A percentile compares a stretch with the other conserved stretches of the same genome.
Conservation (phyloP, 2,888 invertebrate genomes). For the Tinea trinotella region DNA sequence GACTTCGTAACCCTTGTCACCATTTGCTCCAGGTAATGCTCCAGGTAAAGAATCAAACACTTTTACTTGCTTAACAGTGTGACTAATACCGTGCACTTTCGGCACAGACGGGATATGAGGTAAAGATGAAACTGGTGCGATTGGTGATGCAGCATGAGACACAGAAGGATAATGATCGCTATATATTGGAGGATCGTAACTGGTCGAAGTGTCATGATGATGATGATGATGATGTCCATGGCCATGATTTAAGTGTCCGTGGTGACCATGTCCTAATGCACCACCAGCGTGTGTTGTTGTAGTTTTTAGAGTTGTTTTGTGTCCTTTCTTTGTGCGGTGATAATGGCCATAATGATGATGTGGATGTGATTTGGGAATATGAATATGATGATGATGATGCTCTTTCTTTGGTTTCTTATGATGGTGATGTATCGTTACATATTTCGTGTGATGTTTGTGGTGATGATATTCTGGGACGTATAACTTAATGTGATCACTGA, state of each 20-base stretch:
- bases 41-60: slow-evolving; percentile 55
- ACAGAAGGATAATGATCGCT: slow-evolving; percentile 42
- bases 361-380: slow-evolving; percentile 28
- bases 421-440: slow-evolving; percentile 71
- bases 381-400: slow-evolving; percentile 51
- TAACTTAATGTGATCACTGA: slow-evolving; percentile 71
- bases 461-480: slow-evolving; percentile 74
- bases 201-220: slow-evolving; percentile 27
- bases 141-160: slow-evolving; percentile 24
- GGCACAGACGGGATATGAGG: slow-evolving; percentile 33
- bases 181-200: slow-evolving; percentile 36
- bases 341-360: slow-evolving; percentile 26
- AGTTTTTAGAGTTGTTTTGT: slow-evolving; percentile 19
- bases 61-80: slow-evolving; percentile 59
- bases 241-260: slow-evolving; percentile 33
- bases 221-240: slow-evolving; percentile 32
- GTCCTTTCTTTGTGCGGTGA: slow-evolving; percentile 24
- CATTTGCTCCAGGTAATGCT: slow-evolving; percentile 31
- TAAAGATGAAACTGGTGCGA: slow-evolving; percentile 15
- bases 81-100: slow-evolving; percentile 38
- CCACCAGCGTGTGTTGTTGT: slow-evolving; percentile 12
- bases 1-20: slow-evolving; percentile 50
- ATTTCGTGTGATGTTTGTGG: slow-evolving; percentile 73
- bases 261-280: slow-evolving; percentile 33
- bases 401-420: slow-evolving; percentile 64